Conservation (phyloP, 2,113 vertebrate genomes). For the Lanius ludovicianus region DNA sequence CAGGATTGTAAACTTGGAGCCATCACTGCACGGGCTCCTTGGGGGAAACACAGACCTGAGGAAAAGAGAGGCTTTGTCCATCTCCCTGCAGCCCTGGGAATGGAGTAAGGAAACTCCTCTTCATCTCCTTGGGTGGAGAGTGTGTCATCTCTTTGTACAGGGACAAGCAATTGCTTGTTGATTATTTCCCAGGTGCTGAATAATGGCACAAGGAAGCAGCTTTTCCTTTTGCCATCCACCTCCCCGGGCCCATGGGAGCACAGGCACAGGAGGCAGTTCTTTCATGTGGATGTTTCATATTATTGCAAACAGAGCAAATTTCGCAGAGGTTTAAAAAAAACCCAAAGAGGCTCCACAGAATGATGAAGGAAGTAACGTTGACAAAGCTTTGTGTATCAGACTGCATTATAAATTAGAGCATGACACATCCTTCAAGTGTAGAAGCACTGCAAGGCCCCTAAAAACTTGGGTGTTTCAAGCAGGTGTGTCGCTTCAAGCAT, state of each 20-base stretch:
- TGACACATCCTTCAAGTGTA: background rate
- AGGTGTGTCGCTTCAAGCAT: rapidly evolving
- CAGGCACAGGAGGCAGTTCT: rapidly evolving
- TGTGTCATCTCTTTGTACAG: too few relatives aligned
- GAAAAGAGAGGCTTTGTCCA: background rate
- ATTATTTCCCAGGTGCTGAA: background rate
- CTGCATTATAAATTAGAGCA: background rate
- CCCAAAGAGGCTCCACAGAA: rapidly evolving
- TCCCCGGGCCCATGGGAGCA: rapidly evolving
- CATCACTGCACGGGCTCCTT: background rate
- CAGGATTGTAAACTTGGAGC: background rate
- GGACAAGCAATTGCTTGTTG: background rate
- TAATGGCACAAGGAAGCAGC: background rate
- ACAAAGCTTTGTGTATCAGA: background rate
- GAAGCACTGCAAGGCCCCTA: rapidly evolving
- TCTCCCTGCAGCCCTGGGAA: background rate
- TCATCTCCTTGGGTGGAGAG: rapidly evolving
- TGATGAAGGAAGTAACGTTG: background rate
- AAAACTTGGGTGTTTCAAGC: background rate
- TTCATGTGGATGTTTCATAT: background rate
- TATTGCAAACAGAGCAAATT: background rate
- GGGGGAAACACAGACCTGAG: background rate
- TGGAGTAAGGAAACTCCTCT: background rate
- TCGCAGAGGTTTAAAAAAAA: background rate
- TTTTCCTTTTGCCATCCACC: background rate